Base-by-base conservation (phyloP, 1,140 invertebrate species). In the Apis dorsata region DNA sequence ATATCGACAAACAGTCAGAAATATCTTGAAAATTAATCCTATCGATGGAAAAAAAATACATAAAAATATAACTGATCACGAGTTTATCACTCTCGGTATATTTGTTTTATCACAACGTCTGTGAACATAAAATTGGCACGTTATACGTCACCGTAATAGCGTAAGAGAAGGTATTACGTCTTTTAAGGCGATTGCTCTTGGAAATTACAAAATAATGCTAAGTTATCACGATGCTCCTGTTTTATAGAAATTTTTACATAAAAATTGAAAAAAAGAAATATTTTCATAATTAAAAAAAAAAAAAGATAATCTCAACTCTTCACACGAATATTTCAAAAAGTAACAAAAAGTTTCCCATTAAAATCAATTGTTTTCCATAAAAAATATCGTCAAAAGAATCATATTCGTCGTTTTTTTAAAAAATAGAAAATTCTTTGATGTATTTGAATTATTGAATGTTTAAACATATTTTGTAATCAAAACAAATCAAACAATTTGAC, bases 151-250 rank as follows among this genome's bases (percentile, higher is more conserved):
- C 28, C 5, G 19, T 70, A 57, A 44, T 79, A 60, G 60, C 66
- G 66, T 79, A 55, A 70, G 34, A 21, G 34, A 60, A 70, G 59
- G 66, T 79, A 79, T 78, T 68, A 69, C 15, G 76, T 70, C 51
- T 60, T 59, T 24, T n/a, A 57, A 60, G n/a, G 77, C 55, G 44
- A 70, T 70, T 79, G 28, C 34, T 24, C 55, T 28, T 9, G 15
- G 69, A 34, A 79, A 59, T 69, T 70, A 70, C 51, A 70, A 34
- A 44, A 10, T 13, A 60, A 70, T 59, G 77, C 55, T 28, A 79
- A 44, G 12, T 79, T 66, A 70, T 79, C 77, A 12, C 49, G 60
- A 65, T 53, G 53, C 49, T 69, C 15, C 15, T 34, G 21, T 21
- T 60, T 44, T 17, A 13, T 12, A 17, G 57, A 24, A 49, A n/a